Base-by-base conservation (phyloP, 1,140 invertebrate genomes). In the Lasaia peninsularis region DNA sequence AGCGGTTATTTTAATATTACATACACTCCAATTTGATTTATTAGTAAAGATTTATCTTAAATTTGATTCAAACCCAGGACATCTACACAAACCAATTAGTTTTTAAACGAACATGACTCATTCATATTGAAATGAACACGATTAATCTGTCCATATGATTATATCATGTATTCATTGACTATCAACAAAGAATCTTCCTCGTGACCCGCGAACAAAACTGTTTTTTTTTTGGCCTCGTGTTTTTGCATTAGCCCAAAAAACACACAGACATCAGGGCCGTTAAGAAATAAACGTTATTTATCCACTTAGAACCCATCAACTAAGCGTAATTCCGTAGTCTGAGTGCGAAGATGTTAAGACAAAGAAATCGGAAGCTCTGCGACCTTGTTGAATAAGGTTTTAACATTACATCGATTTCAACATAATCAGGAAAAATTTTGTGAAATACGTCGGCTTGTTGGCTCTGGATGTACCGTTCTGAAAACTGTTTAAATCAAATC, bases 281-380 rank as follows among this genome's bases (percentile, higher is more conserved):
- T 52, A 69, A 75, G 70, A 73, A 79, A 78, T 71, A 72, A 81
- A 57, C 64, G 65, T 80, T 78, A 82, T 77, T 65, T 68, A 80
- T 67, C 62, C 69, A 77, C 79, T 88, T 86, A 86, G 73, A 65
- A 67, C 67, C 75, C 74, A 71, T 78, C 82, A 85, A 82, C 81
- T 80, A 74, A 70, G 71, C 85, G 81, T 88, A 75, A 78, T 84
- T 88, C 85, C 85, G 81, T 63, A 67, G 63, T 40, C 66, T 73
- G 75, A 77, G 72, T 74, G 72, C 70, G 56, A 82, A 72, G 68
- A n/a, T 67, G 62, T 64, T 73, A 54, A 67, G 74, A 84, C 81
- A 88, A 86, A 85, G 71, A 71, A 78, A 77, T 85, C 79, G 69
- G 75, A 81, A 78, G 70, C 73, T 72, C 61, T 52, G 48, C 67